Evolutionary conservation across 2,888 invertebrate genomes (phyloP), one percentile per base, ranked within the genome.

Genomic region (Volucella inflata): DNA sequence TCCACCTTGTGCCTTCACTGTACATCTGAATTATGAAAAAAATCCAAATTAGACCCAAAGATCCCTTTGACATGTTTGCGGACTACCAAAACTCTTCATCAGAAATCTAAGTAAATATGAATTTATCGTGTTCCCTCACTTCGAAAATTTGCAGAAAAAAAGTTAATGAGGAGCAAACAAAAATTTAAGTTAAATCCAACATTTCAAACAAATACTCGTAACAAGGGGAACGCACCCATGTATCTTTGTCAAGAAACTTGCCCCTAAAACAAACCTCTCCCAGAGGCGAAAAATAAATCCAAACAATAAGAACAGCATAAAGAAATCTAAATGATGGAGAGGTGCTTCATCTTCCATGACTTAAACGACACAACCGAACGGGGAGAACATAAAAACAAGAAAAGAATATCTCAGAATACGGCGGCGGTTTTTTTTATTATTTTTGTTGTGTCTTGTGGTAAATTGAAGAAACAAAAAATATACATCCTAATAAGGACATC

Each of bases 401-500:
- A 51, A 60, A 62, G 60, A 59, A 46, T 51, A 8, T 51, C 21
- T 6, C 8, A 36, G 44, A 30, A 30, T 6, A 30, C 6, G 6
- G 30, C 6, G 30, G 4, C n/a, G 6, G 11, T 21, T 55, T 51
- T 12, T 44, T 46, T 48, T 8, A 10, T 4, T 8, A 50, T 12
- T 14, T 11, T 60, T 60, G 11, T 16, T 42, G 16, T 14, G 50
- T 9, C 0, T 4, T n/a, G 21, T 9, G 60, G 44, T 51, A 30
- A 30, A 30, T 30, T 30, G 6, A 30, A 30, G 30, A 6, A 30
- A 30, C 4, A 30, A 30, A 30, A 30, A 0, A 30, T 30, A 30
- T 30, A 30, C 30, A 42, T 51, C 50, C 12, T 72, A 44, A 72
- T 62, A 72, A 62, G 72, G 51, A 62, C 72, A 72, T 72, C 62